A percentile compares a stretch with the other conserved stretches of the same genome.
phyloP scores from a whole-genome alignment of 2,888 invertebrate species.

The Anagyrus pseudococci region DNA sequence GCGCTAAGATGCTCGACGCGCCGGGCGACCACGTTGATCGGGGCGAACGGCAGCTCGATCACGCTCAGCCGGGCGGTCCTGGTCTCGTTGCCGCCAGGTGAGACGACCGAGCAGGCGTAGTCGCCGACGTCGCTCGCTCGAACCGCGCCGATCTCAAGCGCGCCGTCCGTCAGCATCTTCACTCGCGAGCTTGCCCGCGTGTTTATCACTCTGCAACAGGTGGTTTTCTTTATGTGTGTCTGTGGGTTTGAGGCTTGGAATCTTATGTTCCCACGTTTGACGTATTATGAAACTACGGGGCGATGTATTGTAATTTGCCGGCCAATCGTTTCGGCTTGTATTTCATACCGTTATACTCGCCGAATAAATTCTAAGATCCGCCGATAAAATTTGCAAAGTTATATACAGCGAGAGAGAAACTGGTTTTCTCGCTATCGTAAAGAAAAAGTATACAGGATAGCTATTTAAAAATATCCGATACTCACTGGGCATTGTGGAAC shows the following conservation, averaged over 20 bases:
- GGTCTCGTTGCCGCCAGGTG: constrained; percentile 92
- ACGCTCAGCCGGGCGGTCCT: constrained; percentile 84
- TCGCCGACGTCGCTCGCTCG: constrained; percentile 92
- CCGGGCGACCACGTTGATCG: constrained; percentile 82
- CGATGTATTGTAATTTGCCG: no score
- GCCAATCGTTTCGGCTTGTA: no score
- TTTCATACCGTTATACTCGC: no score
- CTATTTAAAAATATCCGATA: constrained; percentile 49
- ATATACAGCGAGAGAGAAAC: no score
- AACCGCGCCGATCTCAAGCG: constrained; percentile 86
- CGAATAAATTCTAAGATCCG: no score
- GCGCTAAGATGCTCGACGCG: constrained; percentile 72
- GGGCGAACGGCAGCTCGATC: constrained; percentile 94
- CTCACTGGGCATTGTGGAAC: constrained; percentile 86
- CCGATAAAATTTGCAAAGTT: no score
- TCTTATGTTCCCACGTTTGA: no score
- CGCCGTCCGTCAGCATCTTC: constrained; percentile 80
- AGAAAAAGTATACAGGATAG: no score
- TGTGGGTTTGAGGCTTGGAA: no score
- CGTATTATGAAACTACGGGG: no score
- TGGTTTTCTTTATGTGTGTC: background rate
- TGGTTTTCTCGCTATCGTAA: no score
- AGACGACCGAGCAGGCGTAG: constrained; percentile 90
- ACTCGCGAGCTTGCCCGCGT: constrained; percentile 74
- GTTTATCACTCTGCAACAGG: constrained; percentile 64